Conservation (phyloP, 2,113 vertebrate genomes). For the Tragelaphus buxtoni region DNA sequence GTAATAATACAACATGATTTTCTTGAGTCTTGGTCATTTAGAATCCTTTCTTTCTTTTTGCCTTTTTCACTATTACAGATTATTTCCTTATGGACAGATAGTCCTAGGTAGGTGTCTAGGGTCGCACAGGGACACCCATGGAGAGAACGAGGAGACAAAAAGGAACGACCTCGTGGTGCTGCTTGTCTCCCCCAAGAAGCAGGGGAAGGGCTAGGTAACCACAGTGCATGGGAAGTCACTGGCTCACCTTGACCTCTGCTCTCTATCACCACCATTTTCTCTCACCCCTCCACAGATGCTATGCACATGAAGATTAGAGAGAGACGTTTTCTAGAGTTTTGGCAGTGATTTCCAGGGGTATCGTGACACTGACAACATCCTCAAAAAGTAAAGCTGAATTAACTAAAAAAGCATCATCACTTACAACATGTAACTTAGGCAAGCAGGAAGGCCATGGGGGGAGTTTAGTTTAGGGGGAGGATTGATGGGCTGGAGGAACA, state of each 20-base stretch:
- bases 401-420: neutral
- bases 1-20: neutral
- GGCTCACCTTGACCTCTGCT: neutral
- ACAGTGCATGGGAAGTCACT: neutral
- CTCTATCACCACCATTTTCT: neutral
- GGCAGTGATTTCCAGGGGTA: neutral
- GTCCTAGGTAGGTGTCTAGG: neutral
- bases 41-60: neutral
- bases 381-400: neutral
- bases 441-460: neutral
- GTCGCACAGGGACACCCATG: neutral
- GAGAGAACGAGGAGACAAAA: neutral
- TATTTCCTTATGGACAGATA: neutral
- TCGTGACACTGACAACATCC: neutral
- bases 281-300: neutral
- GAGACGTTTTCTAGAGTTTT: neutral
- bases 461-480: neutral
- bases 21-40: neutral
- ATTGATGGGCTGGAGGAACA: neutral
- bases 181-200: neutral
- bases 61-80: neutral
- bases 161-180: neutral
- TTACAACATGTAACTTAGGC: neutral
- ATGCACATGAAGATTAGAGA: neutral
- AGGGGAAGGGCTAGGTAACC: neutral